phyloP scores from a whole-genome alignment of 2,888 invertebrate genomes.

The Mimachlamys varia region DNA sequence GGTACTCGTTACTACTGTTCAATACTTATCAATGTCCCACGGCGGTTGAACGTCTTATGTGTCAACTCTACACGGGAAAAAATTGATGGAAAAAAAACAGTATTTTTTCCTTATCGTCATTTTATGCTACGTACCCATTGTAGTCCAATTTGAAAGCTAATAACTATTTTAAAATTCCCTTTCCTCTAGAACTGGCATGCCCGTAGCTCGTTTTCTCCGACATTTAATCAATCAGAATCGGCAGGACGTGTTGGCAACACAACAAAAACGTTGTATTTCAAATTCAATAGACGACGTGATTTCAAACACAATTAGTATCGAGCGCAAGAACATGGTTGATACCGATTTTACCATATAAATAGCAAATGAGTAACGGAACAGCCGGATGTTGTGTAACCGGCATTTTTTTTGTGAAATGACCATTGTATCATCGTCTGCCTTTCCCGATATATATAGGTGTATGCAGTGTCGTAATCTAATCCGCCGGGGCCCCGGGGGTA shows the following conservation, averaged over 20 bases:
- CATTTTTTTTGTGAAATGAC: neutral
- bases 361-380: neutral
- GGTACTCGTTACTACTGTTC: neutral
- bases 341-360: neutral
- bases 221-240: neutral
- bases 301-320: neutral
- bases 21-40: neutral
- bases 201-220: neutral
- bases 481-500: neutral
- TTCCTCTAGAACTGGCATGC: neutral
- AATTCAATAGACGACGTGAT: neutral
- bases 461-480: neutral
- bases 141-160: neutral
- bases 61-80: neutral
- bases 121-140: neutral
- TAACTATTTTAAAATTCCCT: neutral
- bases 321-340: neutral
- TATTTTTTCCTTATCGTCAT: neutral
- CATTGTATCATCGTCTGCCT: neutral
- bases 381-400: neutral
- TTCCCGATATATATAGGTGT: neutral
- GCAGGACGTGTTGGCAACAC: neutral
- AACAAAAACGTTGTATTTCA: conserved; percentile 16
- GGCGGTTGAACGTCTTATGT: neutral
- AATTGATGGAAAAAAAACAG: neutral